These are phyloP conservation scores for Abramis brama DNA, from an alignment of 2,113 vertebrate genomes.

Conservation along the genomic window DNA sequence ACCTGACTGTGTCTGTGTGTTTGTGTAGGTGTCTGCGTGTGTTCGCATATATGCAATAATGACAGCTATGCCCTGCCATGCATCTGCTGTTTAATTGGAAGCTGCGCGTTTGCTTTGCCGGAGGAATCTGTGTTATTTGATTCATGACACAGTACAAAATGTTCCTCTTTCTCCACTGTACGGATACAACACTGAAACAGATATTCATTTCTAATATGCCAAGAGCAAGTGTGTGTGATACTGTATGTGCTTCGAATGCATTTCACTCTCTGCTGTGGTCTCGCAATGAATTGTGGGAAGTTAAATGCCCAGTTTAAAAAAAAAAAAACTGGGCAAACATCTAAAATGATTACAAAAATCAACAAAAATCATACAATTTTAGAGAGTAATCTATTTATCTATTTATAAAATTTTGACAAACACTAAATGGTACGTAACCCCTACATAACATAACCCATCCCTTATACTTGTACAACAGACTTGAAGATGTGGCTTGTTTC, in stretches of 20 bases:
- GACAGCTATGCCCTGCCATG: conserved; percentile 21
- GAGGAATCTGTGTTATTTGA: conserved; percentile 62
- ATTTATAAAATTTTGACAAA: background rate
- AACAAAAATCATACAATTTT: background rate
- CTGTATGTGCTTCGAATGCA: background rate
- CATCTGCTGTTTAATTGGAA: conserved; percentile 66
- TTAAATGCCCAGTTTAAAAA: background rate
- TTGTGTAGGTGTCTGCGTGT: background rate
- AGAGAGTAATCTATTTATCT: background rate
- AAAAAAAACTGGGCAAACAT: background rate
- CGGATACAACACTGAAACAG: conserved; percentile 61
- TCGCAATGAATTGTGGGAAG: background rate
- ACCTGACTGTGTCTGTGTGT: background rate
- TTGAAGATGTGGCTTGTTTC: background rate
- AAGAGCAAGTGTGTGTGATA: background rate
- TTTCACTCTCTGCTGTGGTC: background rate
- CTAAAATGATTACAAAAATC: background rate
- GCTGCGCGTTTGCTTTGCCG: conserved; percentile 50
- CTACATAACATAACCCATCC: background rate
- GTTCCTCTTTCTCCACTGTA: conserved; percentile 55
- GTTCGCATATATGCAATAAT: conserved; percentile 16
- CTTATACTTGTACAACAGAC: background rate
- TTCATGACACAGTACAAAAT: conserved; percentile 57
- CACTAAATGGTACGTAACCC: background rate
- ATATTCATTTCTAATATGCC: conserved; percentile 38